Evolutionary conservation across 2,888 invertebrate genomes (phyloP).

Genomic region (Bellardia bayeri): DNA sequence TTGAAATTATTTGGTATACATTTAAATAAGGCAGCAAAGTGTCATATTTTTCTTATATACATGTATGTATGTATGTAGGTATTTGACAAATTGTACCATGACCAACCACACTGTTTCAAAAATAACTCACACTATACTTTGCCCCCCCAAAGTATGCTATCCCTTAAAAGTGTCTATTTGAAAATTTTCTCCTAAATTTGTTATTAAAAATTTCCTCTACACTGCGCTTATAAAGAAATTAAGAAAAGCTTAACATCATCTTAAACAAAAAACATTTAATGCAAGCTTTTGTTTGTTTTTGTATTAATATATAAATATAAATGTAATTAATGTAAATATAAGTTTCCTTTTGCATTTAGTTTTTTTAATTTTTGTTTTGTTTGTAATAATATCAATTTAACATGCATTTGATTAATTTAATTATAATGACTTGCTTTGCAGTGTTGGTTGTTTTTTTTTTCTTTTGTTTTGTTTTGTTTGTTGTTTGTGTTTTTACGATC

Average conservation of each 20-base stretch:
- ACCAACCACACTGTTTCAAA: too few relatives aligned
- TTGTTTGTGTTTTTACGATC: conserved; percentile 34
- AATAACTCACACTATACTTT: too few relatives aligned
- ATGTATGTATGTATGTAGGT: too few relatives aligned
- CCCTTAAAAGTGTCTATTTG: too few relatives aligned
- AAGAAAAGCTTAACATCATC: conserved; percentile 61
- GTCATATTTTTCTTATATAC: too few relatives aligned
- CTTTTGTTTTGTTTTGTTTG: conserved; percentile 37
- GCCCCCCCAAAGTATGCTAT: background rate
- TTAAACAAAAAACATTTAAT: conserved; percentile 69
- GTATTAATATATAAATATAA: conserved; percentile 59
- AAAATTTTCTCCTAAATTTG: background rate
- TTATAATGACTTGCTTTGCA: conserved; percentile 50
- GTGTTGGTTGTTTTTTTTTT: background rate
- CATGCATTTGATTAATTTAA: conserved; percentile 54
- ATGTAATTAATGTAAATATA: conserved; percentile 66
- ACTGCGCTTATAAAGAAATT: conserved; percentile 53
- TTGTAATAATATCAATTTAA: conserved; percentile 70
- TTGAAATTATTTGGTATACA: too few relatives aligned
- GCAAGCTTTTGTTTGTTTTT: conserved; percentile 64
- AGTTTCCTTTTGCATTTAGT: conserved; percentile 47
- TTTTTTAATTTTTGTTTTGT: conserved; percentile 55
- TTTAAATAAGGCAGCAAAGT: too few relatives aligned
- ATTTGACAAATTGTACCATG: too few relatives aligned
- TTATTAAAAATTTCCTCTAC: background rate